phyloP scores from a whole-genome alignment of 1,140 invertebrate species.

The Brachionus manjavacas region DNA sequence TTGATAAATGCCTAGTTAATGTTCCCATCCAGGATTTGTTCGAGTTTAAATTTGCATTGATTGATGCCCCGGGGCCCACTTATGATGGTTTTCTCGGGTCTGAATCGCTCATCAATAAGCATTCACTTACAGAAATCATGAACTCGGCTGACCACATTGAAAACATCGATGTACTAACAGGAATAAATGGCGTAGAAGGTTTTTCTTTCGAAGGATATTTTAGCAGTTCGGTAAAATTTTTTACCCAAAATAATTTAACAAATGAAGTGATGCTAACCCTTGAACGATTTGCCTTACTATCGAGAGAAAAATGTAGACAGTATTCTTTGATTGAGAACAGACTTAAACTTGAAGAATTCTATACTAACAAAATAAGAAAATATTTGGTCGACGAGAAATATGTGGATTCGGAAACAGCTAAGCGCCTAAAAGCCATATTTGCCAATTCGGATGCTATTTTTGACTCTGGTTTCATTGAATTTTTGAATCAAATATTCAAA shows the following conservation, averaged over 20 bases:
- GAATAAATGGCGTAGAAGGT: conserved; percentile 32
- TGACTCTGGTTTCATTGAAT: conserved; percentile 27
- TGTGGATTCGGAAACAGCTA: not conserved
- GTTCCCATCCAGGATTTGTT: not conserved
- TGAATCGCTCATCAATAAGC: not conserved
- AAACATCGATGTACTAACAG: conserved; percentile 10
- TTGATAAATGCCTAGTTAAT: not conserved
- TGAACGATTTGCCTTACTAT: conserved; percentile 7
- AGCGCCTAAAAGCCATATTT: conserved; percentile 22
- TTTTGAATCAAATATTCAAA: not conserved
- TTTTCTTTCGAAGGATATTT: conserved; percentile 41
- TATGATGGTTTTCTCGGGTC: conserved; percentile 23
- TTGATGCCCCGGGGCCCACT: conserved; percentile 26
- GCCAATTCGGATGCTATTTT: conserved; percentile 38
- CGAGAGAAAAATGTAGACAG: conserved; percentile 30
- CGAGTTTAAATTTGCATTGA: conserved; percentile 29
- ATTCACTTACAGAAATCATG: not conserved
- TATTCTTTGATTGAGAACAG: conserved; percentile 21
- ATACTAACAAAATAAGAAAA: not conserved
- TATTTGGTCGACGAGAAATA: not conserved
- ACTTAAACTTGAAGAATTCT: not conserved
- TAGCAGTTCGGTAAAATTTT: conserved; percentile 35
- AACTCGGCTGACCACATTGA: not conserved
- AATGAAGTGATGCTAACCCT: conserved; percentile 31
- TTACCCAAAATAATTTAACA: conserved; percentile 22